Base-by-base conservation (phyloP, 2,888 invertebrate genomes). In the Cotesia congregata region DNA sequence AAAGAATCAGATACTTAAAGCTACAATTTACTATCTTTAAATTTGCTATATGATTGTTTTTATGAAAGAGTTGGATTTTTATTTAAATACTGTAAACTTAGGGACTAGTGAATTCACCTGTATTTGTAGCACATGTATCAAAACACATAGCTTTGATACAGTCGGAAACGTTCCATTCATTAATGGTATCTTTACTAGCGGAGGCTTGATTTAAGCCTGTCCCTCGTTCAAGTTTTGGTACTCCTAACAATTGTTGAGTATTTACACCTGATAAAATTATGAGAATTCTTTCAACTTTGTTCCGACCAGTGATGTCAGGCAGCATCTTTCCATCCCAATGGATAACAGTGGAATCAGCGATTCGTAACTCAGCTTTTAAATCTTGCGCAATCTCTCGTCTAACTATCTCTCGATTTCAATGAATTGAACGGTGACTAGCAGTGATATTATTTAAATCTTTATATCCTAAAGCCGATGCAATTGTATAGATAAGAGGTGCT, bases 311-410 rank as follows among this genome's bases (percentile, higher is more conserved):
- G 41, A 74, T 7, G 68, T 78, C 72, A n/a, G 76, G 76, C 15
- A 79, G 64, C 30, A 79, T 40, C 71, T 79, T 79, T 12, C 76
- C 72, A 72, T 79, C 78, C 78, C 72, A 79, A 71, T 79, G 79
- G 12, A 79, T 9, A 15, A 72, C 72, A 38, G 74, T 62, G 41
- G 15, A 17, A 17, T 60, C 6, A 62, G 71, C 74, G 20, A 50
- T 12, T 38, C 60, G 74, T n/a, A 73, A 39, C 40, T 75, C n/a
- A n/a, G 59, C 62, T 64, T 75, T 75, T 9, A 72, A 61, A 15
- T 72, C 20, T 59, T 60, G 7, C 50, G 73, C 72, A 7, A 78
- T 72, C 39, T 71, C 30, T 74, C 17, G 59, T 15, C 72, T 40
- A 50, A 69, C 6, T 41, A 41, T 41, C 6, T 7, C 41, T 41